Evolutionary conservation across 2,797 vertebrate genomes (phyloP), one percentile per base, ranked within the genome.

Genomic region (Heliangelus exortis): DNA sequence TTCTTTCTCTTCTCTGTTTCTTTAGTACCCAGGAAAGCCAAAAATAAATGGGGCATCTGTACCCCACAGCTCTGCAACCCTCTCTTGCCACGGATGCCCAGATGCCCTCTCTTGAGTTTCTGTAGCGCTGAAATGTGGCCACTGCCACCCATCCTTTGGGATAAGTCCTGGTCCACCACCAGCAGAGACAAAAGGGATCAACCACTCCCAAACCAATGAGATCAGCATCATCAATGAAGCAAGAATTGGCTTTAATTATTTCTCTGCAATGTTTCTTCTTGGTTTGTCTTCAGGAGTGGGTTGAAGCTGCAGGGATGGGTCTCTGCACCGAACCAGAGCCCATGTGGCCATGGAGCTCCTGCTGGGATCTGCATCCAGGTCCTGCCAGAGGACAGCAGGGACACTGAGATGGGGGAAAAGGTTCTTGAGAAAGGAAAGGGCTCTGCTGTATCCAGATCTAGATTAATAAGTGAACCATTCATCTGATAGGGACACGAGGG

Each of bases 401-500:
- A 63, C 57, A 43, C 15, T 51, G 74, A 75, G 77, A 76, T 43
- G 62, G 20, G 65, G n/a, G 3, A 1, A 11, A 87, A 53, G 54
- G 73, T 67, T 58, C 14, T 26, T 41, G 65, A 53, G 54, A 84
- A 68, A 92, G 89, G 83, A 79, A 91, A 88, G 66, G 57, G 77
- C 61, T 96, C 77, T 34, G 3, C 59, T 73, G 47, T 58, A 74
- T 83, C 73, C 86, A 93, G 78, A 84, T 89, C 81, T 2, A 43
- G 66, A 90, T 97, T 97, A 98, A 98, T 98, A 96, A 97, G 97
- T 98, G 89, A 98, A 51, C 94, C 94, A 98, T 98, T 98, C 96
- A 98, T 97, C 97, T 97, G 97, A 97, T 97, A 97, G 86, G 84
- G 79, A 58, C 90, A 69, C 18, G 10, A 74, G 87, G 80, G 91